These are phyloP conservation scores for Ligdia adustata DNA, from an alignment of 2,888 invertebrate genomes.

Conservation along the genomic window DNA sequence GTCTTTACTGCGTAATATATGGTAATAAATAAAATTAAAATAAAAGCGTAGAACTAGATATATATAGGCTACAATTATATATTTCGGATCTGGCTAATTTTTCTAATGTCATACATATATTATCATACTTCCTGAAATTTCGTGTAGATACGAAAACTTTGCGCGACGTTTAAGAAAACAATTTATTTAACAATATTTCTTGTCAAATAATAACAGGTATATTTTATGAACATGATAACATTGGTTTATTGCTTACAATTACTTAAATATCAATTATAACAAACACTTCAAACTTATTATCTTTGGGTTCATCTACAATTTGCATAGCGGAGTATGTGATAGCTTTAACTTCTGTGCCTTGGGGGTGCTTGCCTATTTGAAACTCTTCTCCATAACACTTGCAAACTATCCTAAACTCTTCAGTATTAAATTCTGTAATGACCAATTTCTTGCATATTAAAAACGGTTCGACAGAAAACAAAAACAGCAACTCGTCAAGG, in stretches of 20 bases:
- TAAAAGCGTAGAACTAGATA: too few species aligned
- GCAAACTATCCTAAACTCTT: constrained; percentile 92
- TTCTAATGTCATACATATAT: too few species aligned
- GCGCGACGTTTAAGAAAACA: too few species aligned
- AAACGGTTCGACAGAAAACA: constrained; percentile 96
- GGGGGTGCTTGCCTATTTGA: constrained; percentile 95
- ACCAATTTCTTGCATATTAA: constrained; percentile 94
- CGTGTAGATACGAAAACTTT: too few species aligned
- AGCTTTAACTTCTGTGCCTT: constrained; percentile 99
- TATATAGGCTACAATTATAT: too few species aligned
- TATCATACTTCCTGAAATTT: too few species aligned
- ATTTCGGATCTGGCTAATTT: too few species aligned
- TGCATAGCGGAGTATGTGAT: constrained; percentile 99
- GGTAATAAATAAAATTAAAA: too few species aligned
- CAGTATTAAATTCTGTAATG: constrained; percentile 93
- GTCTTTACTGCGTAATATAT: too few species aligned
- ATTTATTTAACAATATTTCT: too few species aligned
- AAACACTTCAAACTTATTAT: constrained; percentile 93
- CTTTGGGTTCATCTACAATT: constrained; percentile 88
- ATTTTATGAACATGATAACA: neutral
- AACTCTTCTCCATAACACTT: constrained; percentile 97
- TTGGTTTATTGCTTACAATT: constrained; percentile 3
- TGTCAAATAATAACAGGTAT: too few species aligned
- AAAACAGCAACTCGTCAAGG: constrained; percentile 95
- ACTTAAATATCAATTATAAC: constrained; percentile 99